Evolutionary conservation across 2,888 invertebrate species (phyloP).

Genomic region (Nebria brevicollis): DNA sequence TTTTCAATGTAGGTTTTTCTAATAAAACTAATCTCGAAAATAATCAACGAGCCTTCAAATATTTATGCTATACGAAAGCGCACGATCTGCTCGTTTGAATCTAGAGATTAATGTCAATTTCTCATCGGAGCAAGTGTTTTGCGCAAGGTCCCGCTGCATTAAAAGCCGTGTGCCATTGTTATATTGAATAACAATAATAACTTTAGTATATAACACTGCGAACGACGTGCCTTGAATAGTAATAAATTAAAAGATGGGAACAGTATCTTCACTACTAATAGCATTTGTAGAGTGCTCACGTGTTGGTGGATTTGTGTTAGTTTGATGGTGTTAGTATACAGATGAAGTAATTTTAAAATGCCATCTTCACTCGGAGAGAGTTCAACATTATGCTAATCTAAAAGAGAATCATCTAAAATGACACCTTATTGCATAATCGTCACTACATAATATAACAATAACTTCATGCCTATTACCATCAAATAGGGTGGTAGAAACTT

Average conservation of each 20-base stretch:
- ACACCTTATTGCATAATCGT: neutral
- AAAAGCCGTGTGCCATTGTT: neutral
- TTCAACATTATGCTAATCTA: slow-evolving; percentile 1
- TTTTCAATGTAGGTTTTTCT: too few relatives aligned
- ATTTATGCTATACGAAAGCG: too few relatives aligned
- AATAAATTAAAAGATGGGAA: neutral
- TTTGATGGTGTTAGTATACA: neutral
- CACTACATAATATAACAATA: too few relatives aligned
- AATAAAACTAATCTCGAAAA: too few relatives aligned
- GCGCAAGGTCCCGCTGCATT: neutral
- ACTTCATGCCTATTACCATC: too few relatives aligned
- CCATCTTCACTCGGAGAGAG: neutral
- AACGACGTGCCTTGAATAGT: neutral
- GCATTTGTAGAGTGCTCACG: neutral
- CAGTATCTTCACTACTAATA: neutral
- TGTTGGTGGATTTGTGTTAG: neutral
- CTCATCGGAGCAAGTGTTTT: neutral
- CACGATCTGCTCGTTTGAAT: neutral
- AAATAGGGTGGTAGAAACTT: too few relatives aligned
- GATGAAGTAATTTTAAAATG: neutral
- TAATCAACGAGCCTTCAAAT: too few relatives aligned
- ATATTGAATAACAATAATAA: neutral
- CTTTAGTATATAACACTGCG: neutral
- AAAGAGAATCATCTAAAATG: neutral
- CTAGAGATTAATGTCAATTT: neutral